Evolutionary conservation across 2,113 vertebrate genomes (phyloP).

Genomic region (Gymnorhina tibicen): DNA sequence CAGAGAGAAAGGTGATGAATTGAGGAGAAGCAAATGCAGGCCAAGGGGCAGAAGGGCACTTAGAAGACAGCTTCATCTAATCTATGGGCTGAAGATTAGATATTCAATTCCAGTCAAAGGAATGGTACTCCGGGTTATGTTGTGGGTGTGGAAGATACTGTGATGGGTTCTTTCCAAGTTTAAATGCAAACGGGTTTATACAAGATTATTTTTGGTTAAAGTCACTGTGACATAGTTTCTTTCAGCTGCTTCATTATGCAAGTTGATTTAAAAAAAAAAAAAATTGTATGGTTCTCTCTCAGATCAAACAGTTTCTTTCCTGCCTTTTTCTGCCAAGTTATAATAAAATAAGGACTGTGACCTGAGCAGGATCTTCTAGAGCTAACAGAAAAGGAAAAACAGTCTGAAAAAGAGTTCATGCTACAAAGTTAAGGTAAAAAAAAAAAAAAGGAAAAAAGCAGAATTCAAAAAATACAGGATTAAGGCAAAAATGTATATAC

Average conservation of each 20-base stretch:
- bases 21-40: slow-evolving; percentile 33
- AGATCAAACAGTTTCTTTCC: slow-evolving; percentile 36
- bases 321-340: slow-evolving; percentile 13
- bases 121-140: slow-evolving; percentile 19
- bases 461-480: background rate
- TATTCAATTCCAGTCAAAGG: slow-evolving; percentile 54
- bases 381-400: background rate
- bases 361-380: slow-evolving; percentile 17
- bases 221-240: slow-evolving; percentile 34
- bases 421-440: background rate
- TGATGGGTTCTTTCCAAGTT: slow-evolving; percentile 46
- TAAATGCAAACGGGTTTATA: slow-evolving; percentile 43
- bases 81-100: slow-evolving; percentile 53
- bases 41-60: slow-evolving; percentile 38
- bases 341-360: slow-evolving; percentile 46
- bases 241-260: slow-evolving; percentile 25
- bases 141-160: slow-evolving; percentile 48
- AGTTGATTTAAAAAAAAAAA: background rate
- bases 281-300: background rate
- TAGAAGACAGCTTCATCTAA: background rate
- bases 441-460: background rate
- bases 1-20: slow-evolving; percentile 52
- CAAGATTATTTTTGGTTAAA: slow-evolving; percentile 58
- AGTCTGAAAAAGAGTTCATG: background rate
- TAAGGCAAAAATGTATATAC: background rate